Base-by-base conservation (phyloP, 1,140 invertebrate species). In the Macrobrachium nipponense region DNA sequence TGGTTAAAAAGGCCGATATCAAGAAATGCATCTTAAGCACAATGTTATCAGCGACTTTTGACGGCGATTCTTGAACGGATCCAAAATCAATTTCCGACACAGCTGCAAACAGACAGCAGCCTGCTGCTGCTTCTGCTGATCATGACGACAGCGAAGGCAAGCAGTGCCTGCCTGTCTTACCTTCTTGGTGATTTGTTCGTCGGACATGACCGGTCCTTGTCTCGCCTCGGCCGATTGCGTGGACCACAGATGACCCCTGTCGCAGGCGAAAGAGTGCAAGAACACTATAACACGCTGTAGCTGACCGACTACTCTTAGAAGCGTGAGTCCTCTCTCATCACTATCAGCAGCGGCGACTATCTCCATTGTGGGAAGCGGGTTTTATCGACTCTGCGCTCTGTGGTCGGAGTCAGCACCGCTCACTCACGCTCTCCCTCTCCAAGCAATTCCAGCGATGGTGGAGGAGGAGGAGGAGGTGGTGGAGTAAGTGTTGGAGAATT, bases 331-430 rank as follows among this genome's bases (percentile, higher is more conserved):
- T 68, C 88, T 84, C 86, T 87, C 88, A 82, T 89, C 88, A 87
- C 88, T 89, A 73, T 89, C 88, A 68, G 85, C 88, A 43, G 88
- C 88, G 36, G 88, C 88, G 68, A 89, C 88, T 89, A 89, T 70
- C 85, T 89, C 88, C 88, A 89, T 89, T 61, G 23, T 82, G 59
- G 51, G 27, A 18, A n/a, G 10, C 62, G 58, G 77, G 84, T 73
- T 86, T 80, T 80, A 80, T 80, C 68, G 78, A 80, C 78, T 80
- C 14, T 44, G 23, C 20, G 84, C 77, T 86, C 66, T 86, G 84
- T 80, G 68, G 77, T 78, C 61, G 70, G 77, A 73, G 77, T 75
- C 36, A 51, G 51, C 51, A 51, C 51, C 51, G 51, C 51, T 5
- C 51, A 51, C 51, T 51, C 51, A 5, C 51, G 8, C 51, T 51